Base-by-base conservation (phyloP, 2,113 vertebrate genomes). In the Canis aureus region DNA sequence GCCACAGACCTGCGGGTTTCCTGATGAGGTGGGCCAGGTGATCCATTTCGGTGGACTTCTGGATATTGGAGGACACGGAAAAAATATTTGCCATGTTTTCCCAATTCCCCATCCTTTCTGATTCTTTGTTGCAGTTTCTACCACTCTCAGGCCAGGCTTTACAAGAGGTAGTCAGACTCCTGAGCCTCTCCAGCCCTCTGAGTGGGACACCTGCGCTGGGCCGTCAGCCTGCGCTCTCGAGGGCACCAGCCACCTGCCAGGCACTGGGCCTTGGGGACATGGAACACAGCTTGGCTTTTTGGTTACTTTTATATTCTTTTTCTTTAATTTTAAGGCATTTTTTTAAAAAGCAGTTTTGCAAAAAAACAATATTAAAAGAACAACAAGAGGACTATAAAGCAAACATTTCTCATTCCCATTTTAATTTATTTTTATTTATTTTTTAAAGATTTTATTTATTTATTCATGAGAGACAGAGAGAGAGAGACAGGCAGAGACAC, bases 1-100 rank as follows among this genome's bases (percentile, higher is more conserved):
- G 85, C 35, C 2, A 1, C 12, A 35, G 43, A 43, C 43, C 81
- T 11, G 8, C n/a, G 49, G 43, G 69, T 95, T 86, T 76, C 43
- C 13, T 90, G 85, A 93, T 89, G 53, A 89, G 38, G 66, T 66
- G 59, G 35, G 35, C 43, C 85, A 83, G 74, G 43, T 23, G 32
- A 81, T 57, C 38, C 25, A 32, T 91, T 93, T 93, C 59, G 20
- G 81, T 55, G 66, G 91, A 91, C 53, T 89, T 84, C 76, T 32
- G 81, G 73, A 22, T 62, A 78, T 95, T 86, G 89, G 35, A 89
- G 22, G 74, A 12, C 10, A 64, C 32, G 82, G 57, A 29, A 22
- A 83, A 84, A 88, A 79, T 81, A 71, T 67, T 86, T 86, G 53
- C 27, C 66, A 4, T 27, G 55, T 91, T 89, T 66, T 38, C 60